Evolutionary conservation across 2,888 invertebrate species (phyloP).

Genomic region (Netelia melanura): DNA sequence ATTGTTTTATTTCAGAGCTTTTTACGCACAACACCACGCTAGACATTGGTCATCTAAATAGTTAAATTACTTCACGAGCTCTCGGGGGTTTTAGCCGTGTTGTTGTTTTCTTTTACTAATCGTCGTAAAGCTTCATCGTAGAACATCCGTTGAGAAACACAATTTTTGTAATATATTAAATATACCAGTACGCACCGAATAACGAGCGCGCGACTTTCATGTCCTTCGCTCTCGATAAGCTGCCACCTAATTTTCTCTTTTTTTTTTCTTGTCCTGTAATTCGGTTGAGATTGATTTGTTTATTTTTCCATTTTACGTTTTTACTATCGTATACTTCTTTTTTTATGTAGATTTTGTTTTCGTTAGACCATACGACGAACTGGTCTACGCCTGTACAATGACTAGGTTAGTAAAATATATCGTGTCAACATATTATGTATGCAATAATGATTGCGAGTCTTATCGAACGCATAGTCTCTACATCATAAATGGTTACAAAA

Average conservation of each 20-base stretch:
- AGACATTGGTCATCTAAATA: conserved; percentile 77
- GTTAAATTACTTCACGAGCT: conserved; percentile 75
- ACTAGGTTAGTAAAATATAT: conserved; percentile 81
- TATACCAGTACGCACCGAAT: conserved; percentile 50
- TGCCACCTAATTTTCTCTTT: conserved; percentile 49
- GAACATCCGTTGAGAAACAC: conserved; percentile 42
- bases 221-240: conserved; percentile 30
- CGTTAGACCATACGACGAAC: conserved; percentile 58
- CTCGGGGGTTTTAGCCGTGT: conserved; percentile 4
- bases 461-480: conserved; percentile 66
- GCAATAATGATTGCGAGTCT: conserved; percentile 73
- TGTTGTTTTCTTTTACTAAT: conserved; percentile 34
- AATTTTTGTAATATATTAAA: conserved; percentile 34
- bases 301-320: conserved; percentile 37
- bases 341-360: conserved; percentile 43
- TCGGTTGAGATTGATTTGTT: conserved; percentile 56
- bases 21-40: conserved; percentile 80
- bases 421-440: conserved; percentile 68
- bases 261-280: conserved; percentile 20
- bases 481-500: conserved; percentile 75
- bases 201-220: conserved; percentile 21
- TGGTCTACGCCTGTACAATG: conserved; percentile 75
- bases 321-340: conserved; percentile 54
- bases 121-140: conserved; percentile 27
- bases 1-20: conserved; percentile 77